These are phyloP conservation scores for Rallus limicola DNA, from an alignment of 2,113 vertebrate species.

Conservation along the genomic window DNA sequence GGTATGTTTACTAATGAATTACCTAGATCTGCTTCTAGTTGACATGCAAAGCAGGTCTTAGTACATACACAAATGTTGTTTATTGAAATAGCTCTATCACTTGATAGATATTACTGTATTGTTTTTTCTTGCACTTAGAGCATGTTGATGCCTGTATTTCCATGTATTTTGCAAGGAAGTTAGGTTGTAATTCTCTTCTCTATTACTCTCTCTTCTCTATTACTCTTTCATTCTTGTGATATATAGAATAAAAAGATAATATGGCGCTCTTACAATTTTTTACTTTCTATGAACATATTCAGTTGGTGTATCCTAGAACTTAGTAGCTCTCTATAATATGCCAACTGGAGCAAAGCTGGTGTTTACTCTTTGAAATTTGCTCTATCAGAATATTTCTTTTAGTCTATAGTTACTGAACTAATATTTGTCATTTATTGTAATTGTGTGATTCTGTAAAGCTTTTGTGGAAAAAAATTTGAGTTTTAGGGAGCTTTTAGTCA, in stretches of 20 bases:
- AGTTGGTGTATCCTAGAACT: neutral
- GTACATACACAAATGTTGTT: neutral
- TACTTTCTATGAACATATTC: neutral
- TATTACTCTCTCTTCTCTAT: neutral
- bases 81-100: neutral
- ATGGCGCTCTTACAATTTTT: neutral
- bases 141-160: neutral
- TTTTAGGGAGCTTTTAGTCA: neutral
- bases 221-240: neutral
- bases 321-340: neutral
- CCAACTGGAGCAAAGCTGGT: neutral
- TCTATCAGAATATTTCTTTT: neutral
- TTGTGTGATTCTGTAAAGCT: neutral
- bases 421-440: neutral
- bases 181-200: neutral
- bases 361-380: neutral
- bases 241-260: neutral
- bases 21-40: neutral
- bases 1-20: neutral
- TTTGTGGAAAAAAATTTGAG: neutral
- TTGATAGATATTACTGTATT: neutral
- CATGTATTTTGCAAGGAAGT: neutral
- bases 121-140: neutral
- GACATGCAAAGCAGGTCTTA: neutral
- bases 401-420: neutral